A percentile compares a stretch with the other conserved stretches of the same genome.
phyloP scores from a whole-genome alignment of 2,113 vertebrate species.

The Silurus asotus region DNA sequence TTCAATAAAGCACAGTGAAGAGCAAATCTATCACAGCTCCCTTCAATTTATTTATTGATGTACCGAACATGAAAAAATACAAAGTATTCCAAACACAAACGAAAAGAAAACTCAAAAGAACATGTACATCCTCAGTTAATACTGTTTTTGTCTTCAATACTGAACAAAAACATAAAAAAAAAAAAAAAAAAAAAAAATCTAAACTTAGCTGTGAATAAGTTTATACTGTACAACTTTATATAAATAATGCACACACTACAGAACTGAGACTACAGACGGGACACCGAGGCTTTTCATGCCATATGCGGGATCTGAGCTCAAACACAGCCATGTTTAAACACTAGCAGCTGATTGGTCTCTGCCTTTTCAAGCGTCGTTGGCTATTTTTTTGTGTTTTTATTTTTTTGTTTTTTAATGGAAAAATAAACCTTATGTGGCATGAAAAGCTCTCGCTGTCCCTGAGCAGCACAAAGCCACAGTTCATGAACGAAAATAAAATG shows the following conservation, averaged over 20 bases:
- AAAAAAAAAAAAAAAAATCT: constrained; percentile 80
- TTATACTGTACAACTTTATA: constrained; percentile 97
- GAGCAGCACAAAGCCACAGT: constrained; percentile 52
- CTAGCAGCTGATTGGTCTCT: neutral
- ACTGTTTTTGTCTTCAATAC: constrained; percentile 82
- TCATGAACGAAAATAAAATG: constrained; percentile 48
- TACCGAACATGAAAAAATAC: constrained; percentile 98
- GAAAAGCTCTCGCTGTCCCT: constrained; percentile 27
- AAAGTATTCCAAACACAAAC: constrained; percentile 98
- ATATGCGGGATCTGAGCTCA: neutral
- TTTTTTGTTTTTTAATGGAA: neutral
- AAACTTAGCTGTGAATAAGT: constrained; percentile 85
- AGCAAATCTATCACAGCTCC: constrained; percentile 63
- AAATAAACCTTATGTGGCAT: neutral
- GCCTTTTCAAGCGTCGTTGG: neutral
- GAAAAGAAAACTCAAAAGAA: constrained; percentile 72
- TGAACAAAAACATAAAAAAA: constrained; percentile 31
- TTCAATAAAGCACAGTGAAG: constrained; percentile 3
- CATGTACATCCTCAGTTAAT: constrained; percentile 87
- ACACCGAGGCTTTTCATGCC: constrained; percentile 74
- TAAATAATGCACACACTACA: constrained; percentile 91
- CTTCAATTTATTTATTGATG: constrained; percentile 99
- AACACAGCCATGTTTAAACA: neutral
- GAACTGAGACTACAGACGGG: constrained; percentile 79
- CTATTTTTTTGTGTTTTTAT: neutral